A percentile compares a stretch with the other conserved stretches of the same genome.
Evolutionary conservation across 2,797 vertebrate species (phyloP).

Genomic region (Eulemur albifrons): DNA sequence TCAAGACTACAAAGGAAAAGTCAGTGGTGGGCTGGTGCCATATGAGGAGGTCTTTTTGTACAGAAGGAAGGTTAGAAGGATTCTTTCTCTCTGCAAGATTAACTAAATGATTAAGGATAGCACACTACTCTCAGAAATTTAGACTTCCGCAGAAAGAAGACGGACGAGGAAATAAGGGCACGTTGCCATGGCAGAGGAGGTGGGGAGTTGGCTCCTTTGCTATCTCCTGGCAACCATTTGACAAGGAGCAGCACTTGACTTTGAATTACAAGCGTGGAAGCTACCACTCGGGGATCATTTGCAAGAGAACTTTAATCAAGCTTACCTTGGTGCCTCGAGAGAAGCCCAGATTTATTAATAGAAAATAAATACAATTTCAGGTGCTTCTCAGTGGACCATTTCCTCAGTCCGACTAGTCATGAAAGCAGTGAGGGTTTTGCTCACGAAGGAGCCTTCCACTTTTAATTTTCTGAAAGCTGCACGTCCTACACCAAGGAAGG

Average conservation of each 20-base stretch:
- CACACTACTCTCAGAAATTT: background rate
- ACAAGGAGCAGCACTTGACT: slow-evolving; percentile 37
- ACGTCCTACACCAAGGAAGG: background rate
- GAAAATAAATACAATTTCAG: slow-evolving; percentile 52
- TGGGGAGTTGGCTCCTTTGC: background rate
- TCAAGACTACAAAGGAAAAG: background rate
- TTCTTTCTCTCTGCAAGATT: background rate
- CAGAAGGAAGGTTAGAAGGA: background rate
- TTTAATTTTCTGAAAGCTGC: slow-evolving; percentile 18
- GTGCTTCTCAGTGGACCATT: background rate
- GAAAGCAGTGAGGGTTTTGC: background rate
- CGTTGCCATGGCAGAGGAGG: slow-evolving; percentile 68
- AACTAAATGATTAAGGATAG: background rate
- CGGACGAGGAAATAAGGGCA: background rate
- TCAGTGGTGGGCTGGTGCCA: background rate
- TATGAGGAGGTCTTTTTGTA: background rate
- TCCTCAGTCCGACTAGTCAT: background rate
- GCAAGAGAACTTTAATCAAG: slow-evolving; percentile 59
- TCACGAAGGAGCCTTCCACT: background rate
- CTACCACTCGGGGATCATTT: slow-evolving; percentile 34
- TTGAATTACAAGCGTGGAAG: slow-evolving; percentile 48
- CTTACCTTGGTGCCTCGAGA: background rate
- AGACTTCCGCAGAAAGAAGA: slow-evolving; percentile 12
- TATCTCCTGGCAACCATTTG: slow-evolving; percentile 58
- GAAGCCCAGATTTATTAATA: slow-evolving; percentile 59